phyloP scores from a whole-genome alignment of 2,113 vertebrate genomes.

The Cyanoramphus novaezelandiae region DNA sequence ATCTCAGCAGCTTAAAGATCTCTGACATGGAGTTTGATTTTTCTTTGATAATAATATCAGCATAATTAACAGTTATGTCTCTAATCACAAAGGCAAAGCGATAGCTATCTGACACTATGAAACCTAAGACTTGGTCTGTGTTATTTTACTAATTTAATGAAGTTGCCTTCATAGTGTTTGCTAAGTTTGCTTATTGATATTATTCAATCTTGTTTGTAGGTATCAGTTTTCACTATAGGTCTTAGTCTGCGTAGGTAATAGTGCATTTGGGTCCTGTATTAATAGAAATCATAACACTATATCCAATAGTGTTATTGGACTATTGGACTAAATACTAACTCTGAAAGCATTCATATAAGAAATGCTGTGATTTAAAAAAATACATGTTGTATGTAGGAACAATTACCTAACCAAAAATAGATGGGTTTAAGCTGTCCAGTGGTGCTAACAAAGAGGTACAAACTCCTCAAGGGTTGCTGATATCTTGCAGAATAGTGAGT shows the following conservation, averaged over 20 bases:
- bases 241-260: neutral
- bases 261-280: neutral
- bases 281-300: neutral
- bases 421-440: neutral
- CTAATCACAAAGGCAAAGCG: neutral
- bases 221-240: neutral
- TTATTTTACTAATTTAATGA: neutral
- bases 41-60: neutral
- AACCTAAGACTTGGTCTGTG: neutral
- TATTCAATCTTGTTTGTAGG: neutral
- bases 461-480: neutral
- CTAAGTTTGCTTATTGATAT: neutral
- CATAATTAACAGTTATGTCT: neutral
- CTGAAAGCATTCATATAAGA: neutral
- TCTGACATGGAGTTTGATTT: neutral
- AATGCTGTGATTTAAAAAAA: neutral
- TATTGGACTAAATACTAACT: neutral
- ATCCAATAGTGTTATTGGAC: neutral
- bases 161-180: neutral
- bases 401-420: neutral
- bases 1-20: neutral
- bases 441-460: neutral
- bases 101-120: neutral
- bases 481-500: neutral
- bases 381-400: neutral